Evolutionary conservation across 2,888 invertebrate genomes (phyloP).

Genomic region (Seira musarum): DNA sequence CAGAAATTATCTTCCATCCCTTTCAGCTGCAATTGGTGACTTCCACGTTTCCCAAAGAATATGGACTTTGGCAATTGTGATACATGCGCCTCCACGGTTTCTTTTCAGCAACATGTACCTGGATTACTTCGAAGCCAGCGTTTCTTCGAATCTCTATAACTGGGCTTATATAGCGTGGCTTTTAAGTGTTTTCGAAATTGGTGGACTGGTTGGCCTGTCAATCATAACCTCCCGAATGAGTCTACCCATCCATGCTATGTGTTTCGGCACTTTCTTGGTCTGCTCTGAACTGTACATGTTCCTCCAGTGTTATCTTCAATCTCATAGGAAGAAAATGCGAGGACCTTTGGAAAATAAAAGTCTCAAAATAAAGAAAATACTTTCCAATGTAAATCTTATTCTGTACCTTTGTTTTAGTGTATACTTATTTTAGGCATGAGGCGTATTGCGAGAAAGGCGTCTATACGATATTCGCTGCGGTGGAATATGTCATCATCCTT

Average conservation of each 20-base stretch:
- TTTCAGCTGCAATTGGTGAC: constrained; percentile 94
- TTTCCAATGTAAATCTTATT: constrained; percentile 45
- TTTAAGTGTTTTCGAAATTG: constrained; percentile 87
- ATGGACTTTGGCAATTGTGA: constrained; percentile 87
- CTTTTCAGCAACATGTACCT: constrained; percentile 86
- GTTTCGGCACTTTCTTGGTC: constrained; percentile 89
- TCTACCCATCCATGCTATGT: constrained; percentile 87
- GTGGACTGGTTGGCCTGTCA: constrained; percentile 88
- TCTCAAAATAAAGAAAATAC: constrained; percentile 48
- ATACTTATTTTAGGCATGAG: constrained; percentile 57
- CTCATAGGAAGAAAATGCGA: constrained; percentile 72
- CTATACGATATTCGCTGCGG: constrained; percentile 91
- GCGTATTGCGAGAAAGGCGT: constrained; percentile 73
- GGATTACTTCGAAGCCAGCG: constrained; percentile 80
- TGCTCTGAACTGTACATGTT: constrained; percentile 91
- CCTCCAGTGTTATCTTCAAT: constrained; percentile 81
- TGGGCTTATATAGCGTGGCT: constrained; percentile 78
- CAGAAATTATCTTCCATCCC: constrained; percentile 90
- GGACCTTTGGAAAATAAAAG: constrained; percentile 36
- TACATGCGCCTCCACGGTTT: constrained; percentile 87
- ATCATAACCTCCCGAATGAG: constrained; percentile 92
- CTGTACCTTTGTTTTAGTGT: constrained; percentile 43
- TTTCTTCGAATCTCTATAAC: constrained; percentile 73
- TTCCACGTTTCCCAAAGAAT: constrained; percentile 90
- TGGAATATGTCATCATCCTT: constrained; percentile 92